Conservation (phyloP, 2,797 vertebrate genomes). For the Cheirogaleus major region DNA sequence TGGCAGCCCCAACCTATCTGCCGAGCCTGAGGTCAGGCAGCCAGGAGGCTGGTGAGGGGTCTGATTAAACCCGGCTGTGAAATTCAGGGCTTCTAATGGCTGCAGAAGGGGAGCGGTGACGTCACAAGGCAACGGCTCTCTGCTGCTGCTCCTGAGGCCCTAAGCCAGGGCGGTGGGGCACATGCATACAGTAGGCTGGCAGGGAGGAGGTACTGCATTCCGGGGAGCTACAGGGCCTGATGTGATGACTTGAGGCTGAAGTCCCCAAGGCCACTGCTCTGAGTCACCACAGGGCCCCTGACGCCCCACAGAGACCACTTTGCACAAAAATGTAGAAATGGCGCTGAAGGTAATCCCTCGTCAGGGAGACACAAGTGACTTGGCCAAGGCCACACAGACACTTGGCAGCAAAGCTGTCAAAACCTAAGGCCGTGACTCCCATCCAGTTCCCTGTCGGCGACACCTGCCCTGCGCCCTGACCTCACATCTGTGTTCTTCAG, state of each 20-base stretch:
- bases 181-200: fast-evolving
- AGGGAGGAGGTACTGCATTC: neutral
- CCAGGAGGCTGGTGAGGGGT: conserved; percentile 14
- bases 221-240: neutral
- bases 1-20: conserved; percentile 19
- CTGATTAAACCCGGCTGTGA: conserved; percentile 50
- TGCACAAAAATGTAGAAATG: fast-evolving
- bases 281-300: neutral
- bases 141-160: neutral
- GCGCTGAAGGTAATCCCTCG: neutral
- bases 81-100: conserved; percentile 34
- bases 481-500: neutral
- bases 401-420: neutral
- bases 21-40: conserved; percentile 61
- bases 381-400: neutral
- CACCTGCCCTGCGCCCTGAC: fast-evolving
- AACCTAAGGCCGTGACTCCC: neutral
- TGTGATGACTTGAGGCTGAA: neutral
- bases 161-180: neutral
- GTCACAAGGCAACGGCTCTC: conserved; percentile 37
- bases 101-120: neutral
- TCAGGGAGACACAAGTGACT: neutral
- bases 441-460: too few species aligned
- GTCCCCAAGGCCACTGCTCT: neutral
- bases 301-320: neutral